These are phyloP conservation scores for Artibeus lituratus DNA, from an alignment of 2,797 vertebrate genomes.

Conservation along the genomic window DNA sequence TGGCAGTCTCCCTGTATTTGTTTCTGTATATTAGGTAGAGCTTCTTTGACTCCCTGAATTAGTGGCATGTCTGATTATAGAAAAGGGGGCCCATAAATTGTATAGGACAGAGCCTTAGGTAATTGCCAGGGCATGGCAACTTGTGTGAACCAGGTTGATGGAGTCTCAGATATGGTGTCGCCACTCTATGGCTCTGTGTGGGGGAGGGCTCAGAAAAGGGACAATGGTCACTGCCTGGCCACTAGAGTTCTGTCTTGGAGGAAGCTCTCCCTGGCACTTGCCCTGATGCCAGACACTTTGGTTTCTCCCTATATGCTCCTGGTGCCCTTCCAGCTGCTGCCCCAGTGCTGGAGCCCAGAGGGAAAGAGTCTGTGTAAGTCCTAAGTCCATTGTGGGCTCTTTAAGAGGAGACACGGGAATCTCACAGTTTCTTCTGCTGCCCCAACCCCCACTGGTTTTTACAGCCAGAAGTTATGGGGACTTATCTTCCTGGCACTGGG, in stretches of 20 bases:
- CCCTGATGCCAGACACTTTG: not conserved
- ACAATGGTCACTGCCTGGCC: not conserved
- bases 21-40: not conserved
- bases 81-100: not conserved
- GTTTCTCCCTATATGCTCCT: not conserved
- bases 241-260: not conserved
- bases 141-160: not conserved
- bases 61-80: not conserved
- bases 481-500: not conserved
- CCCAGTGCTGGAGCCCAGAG: not conserved
- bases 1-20: not conserved
- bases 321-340: not conserved
- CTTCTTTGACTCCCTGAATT: not conserved
- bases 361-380: not conserved
- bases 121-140: not conserved
- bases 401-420: not conserved
- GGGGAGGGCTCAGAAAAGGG: not conserved
- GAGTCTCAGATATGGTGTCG: not conserved
- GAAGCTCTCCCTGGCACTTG: not conserved
- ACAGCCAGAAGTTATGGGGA: not conserved
- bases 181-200: not conserved
- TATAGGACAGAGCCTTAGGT: not conserved
- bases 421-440: not conserved
- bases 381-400: not conserved
- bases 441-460: not conserved